phyloP scores from a whole-genome alignment of 2,113 vertebrate species.

The Notiomystis cincta region DNA sequence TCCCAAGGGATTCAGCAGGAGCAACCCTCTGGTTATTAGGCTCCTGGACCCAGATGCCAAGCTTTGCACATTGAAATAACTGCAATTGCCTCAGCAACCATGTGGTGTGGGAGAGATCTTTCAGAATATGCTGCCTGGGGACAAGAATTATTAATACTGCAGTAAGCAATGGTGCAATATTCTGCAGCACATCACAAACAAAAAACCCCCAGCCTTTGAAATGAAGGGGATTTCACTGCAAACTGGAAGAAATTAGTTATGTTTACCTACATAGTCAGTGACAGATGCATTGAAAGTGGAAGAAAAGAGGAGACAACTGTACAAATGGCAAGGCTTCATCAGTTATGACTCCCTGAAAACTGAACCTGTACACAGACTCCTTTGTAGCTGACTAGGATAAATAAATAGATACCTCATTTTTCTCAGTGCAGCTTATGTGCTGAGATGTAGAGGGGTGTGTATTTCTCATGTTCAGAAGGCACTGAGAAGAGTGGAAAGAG shows the following conservation, averaged over 20 bases:
- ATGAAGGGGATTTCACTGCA: not conserved
- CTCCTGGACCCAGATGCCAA: not conserved
- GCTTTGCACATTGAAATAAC: not conserved
- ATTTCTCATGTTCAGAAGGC: not conserved
- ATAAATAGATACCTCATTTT: not conserved
- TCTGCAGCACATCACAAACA: not conserved
- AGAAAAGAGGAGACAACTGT: not conserved
- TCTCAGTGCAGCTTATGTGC: not conserved
- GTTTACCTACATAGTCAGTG: not conserved
- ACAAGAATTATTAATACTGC: conserved; percentile 24
- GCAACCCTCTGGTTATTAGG: not conserved
- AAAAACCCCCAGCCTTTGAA: not conserved
- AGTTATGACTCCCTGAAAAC: not conserved
- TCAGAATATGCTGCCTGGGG: not conserved
- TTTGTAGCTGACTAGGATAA: not conserved
- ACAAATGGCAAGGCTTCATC: not conserved
- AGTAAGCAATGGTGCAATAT: not conserved
- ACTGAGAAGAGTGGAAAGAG: not conserved
- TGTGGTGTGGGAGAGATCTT: not conserved
- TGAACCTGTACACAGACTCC: not conserved
- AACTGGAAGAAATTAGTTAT: not conserved
- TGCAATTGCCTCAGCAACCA: not conserved
- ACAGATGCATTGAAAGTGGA: not conserved
- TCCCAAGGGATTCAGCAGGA: not conserved
- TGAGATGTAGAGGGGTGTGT: not conserved